These are phyloP conservation scores for Gymnocheta viridis DNA, from an alignment of 2,888 invertebrate species.

Conservation along the genomic window DNA sequence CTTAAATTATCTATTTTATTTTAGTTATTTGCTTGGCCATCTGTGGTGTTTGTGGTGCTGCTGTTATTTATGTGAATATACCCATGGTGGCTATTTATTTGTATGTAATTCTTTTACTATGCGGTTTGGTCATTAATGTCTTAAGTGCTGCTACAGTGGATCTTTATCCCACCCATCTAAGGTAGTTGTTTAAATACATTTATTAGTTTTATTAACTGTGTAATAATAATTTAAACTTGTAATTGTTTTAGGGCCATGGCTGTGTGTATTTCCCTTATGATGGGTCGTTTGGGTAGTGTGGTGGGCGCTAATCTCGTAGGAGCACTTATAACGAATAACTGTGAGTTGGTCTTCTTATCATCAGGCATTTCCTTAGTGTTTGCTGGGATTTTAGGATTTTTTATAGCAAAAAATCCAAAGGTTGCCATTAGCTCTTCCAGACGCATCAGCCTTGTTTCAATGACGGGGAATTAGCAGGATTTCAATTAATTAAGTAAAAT, in stretches of 20 bases:
- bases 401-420: constrained; percentile 73
- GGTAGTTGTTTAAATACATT: constrained; percentile 71
- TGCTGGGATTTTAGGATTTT: constrained; percentile 74
- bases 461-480: constrained; percentile 75
- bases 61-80: constrained; percentile 71
- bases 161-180: constrained; percentile 78
- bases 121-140: constrained; percentile 77
- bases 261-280: constrained; percentile 83
- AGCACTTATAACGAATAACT: constrained; percentile 81
- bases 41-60: constrained; percentile 75
- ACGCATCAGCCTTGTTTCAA: constrained; percentile 74
- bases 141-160: constrained; percentile 79
- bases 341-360: constrained; percentile 81
- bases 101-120: constrained; percentile 74
- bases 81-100: constrained; percentile 76
- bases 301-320: constrained; percentile 82
- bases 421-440: constrained; percentile 65
- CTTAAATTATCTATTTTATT: constrained; percentile 10
- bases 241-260: constrained; percentile 82
- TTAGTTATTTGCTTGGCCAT: constrained; percentile 73
- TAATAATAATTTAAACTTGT: not conserved
- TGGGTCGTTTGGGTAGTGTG: constrained; percentile 83
- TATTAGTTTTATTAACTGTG: not conserved
- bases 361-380: constrained; percentile 74
- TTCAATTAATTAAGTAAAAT: not conserved